Conservation (phyloP, 2,888 invertebrate genomes). For the Troglohyphantes excavatus region DNA sequence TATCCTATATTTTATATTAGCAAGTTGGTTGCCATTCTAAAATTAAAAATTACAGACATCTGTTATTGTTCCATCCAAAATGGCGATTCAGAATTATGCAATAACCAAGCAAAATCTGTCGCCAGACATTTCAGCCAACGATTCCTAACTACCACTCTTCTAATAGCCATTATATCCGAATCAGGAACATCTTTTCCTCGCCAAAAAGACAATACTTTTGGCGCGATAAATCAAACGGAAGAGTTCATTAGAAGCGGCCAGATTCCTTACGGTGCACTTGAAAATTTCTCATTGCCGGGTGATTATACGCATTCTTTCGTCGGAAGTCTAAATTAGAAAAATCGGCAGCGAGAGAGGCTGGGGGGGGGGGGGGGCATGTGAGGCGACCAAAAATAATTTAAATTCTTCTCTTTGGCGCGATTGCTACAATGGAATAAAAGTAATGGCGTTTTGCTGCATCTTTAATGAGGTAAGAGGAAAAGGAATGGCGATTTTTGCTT, state of each 20-base stretch:
- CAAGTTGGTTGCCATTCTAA: no score
- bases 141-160: no score
- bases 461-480: constrained; percentile 53
- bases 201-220: background rate
- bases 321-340: constrained; percentile 42
- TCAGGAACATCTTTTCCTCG: no score
- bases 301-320: constrained; percentile 40
- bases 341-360: constrained; percentile 15
- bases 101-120: no score
- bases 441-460: constrained; percentile 52
- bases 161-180: no score
- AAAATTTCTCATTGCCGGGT: background rate
- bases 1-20: no score
- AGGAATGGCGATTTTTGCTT: constrained; percentile 46
- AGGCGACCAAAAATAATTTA: constrained; percentile 57
- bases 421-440: constrained; percentile 60
- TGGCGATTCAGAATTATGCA: no score
- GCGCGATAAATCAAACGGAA: background rate
- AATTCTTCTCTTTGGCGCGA: constrained; percentile 57
- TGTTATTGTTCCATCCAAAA: no score
- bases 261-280: constrained; percentile 16
- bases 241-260: constrained; percentile 11
- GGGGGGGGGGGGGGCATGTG: background rate
- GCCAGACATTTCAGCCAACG: no score
- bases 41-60: no score